Conservation (phyloP, 2,113 vertebrate species). For the Dipodomys ordii region DNA sequence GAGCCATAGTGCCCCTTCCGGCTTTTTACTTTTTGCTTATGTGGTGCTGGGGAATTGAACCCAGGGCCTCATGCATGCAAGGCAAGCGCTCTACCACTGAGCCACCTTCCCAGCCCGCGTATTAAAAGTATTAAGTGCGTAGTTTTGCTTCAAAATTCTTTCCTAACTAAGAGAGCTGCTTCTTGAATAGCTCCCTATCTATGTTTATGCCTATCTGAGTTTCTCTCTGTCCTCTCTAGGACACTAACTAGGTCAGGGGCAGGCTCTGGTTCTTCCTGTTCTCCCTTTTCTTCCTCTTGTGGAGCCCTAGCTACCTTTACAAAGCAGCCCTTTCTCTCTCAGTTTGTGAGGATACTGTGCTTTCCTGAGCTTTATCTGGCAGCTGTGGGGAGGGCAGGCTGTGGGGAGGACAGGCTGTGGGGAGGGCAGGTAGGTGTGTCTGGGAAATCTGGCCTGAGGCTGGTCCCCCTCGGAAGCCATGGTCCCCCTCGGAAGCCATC, state of each 20-base stretch:
- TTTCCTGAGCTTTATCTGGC: background rate
- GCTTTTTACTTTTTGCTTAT: no score
- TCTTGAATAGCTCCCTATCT: background rate
- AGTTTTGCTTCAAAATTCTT: background rate
- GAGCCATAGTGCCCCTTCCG: no score
- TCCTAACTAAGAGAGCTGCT: background rate
- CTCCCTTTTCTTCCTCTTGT: background rate
- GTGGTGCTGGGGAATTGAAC: no score
- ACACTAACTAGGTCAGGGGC: background rate
- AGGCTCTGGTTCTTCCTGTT: background rate
- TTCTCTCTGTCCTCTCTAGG: background rate
- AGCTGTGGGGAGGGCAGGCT: no score
- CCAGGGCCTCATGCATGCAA: no score
- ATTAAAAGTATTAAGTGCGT: background rate
- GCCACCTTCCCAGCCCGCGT: no score
- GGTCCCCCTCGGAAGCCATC: rapidly evolving
- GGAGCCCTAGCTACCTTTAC: background rate
- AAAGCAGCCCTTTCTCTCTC: background rate
- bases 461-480: background rate
- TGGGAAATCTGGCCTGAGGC: background rate
- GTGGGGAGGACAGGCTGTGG: no score
- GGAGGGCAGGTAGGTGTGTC: background rate
- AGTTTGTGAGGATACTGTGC: background rate
- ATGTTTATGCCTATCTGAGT: background rate
- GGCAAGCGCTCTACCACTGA: no score